Base-by-base conservation (phyloP, 35 echinoderm and acorn worm genomes). In the Lytechinus variegatus region DNA sequence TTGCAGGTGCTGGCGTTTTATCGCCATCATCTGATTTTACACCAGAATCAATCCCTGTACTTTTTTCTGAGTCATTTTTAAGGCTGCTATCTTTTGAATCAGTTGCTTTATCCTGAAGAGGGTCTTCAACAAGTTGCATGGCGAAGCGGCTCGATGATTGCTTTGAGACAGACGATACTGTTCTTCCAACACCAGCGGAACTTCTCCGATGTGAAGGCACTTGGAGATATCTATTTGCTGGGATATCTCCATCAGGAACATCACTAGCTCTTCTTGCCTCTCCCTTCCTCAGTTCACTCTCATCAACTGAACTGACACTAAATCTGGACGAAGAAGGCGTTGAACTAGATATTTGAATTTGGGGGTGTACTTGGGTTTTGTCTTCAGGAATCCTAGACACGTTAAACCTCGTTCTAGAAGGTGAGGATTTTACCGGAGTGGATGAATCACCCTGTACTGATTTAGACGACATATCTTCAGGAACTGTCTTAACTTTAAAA, bases 121-220 rank as follows among this genome's bases (percentile, higher is more conserved):
- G 66, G 66, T 79, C 88, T 90, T 90, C 16, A 10, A 90, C 88
- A 0, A 12, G 9, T 21, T 90, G 29, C 24, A 90, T 33, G 52
- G 27, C 52, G 52, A 90, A 90, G 29, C 88, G 88, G 52, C 88
- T 90, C 66, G 88, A 10, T 54, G n/a, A 28, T 90, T 21, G 88
- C 11, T 54, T 90, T 52, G 88, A 27, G 11, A 90, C 29, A 52
- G 88, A 90, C 9, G 66, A 79, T 79, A 24, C 66, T 79, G 66
- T 90, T 90, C 27, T 90, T 90, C 88, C 88, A 90, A 90, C 88
- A 12, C 29, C n/a, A 90, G 29, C 52, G 14, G 27, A 90, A 54
- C 5, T 90, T 44, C 88, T 52, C n/a, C 28, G 88, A 90, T 27
- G 29, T 21, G 28, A 54, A 28, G 88, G 28, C 10, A 54, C 52